Evolutionary conservation across 2,113 vertebrate species (phyloP), one percentile per base, ranked within the genome.

Genomic region (Cryptotis parvus): DNA sequence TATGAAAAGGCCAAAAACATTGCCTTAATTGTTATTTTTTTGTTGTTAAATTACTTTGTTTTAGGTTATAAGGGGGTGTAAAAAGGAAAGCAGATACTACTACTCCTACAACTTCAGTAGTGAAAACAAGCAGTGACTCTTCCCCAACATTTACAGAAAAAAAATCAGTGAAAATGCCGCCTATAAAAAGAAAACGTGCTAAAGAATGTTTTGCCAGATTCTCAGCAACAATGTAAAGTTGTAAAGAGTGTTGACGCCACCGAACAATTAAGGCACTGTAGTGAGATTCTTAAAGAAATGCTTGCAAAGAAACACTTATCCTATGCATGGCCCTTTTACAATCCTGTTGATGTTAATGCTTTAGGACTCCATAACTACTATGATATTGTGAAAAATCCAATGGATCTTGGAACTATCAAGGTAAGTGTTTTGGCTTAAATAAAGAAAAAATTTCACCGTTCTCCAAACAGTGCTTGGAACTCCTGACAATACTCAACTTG

Each of bases 291-390:
- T 79, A 98, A 98, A 97, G 99, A 99, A 97, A 96, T 99, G 98
- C 96, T 99, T 69, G 97, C 99, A 29, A 98, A 99, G 97, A 99
- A 98, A 87, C 99, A 99, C 92, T 97, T 96, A 2, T 92, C 97
- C 0, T 99, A 99, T 31, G 98, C 98, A 0, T 99, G 99, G 99
- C 99, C 99, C 33, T 99, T 99, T 97, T 98, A 99, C 66, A 98
- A 97, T 26, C 97, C 99, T 5, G 97, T 97, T 35, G 98, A 98
- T 72, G 92, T 88, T 1, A 96, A 96, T 70, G 96, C 97, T 69
- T 96, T 98, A 75, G 98, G 98, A 2, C 94, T 98, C 41, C 97
- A 97, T 63, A 98, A 98, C 91, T 99, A 98, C 93, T 97, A 98
- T 93, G 96, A 97, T n/a, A 95, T 98, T 76, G 96, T 98, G 77